These are phyloP conservation scores for Oryzias melastigma DNA, from an alignment of 2,113 vertebrate genomes.

Conservation along the genomic window DNA sequence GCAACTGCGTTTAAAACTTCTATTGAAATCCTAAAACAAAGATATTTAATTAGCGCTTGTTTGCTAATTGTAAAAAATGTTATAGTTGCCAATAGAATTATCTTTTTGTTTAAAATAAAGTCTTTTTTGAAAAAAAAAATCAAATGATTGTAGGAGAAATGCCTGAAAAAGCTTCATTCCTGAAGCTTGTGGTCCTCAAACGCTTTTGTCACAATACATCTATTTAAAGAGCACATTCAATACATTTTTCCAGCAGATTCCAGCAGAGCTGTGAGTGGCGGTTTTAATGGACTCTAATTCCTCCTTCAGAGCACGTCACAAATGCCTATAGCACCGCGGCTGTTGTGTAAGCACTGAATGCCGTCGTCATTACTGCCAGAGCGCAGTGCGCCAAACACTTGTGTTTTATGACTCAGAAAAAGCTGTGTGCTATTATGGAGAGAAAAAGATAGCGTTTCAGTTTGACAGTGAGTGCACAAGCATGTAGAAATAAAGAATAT, in stretches of 20 bases:
- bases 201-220: conserved; percentile 65
- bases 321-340: conserved; percentile 36
- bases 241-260: conserved; percentile 16
- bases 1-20: not conserved
- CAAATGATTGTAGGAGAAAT: conserved; percentile 46
- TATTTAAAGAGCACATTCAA: conserved; percentile 58
- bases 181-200: conserved; percentile 40
- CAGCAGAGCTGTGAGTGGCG: conserved; percentile 14
- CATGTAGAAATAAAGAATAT: conserved; percentile 11
- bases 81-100: not conserved
- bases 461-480: conserved; percentile 42
- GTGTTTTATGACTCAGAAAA: conserved; percentile 58
- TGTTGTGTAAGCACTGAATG: conserved; percentile 63
- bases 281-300: conserved; percentile 65
- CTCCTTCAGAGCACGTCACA: conserved; percentile 59
- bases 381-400: conserved; percentile 50
- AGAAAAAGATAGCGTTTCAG: conserved; percentile 50
- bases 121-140: conserved; percentile 23
- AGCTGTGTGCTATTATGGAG: conserved; percentile 28
- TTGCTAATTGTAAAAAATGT: not conserved
- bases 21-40: not conserved
- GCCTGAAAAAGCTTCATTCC: conserved; percentile 16
- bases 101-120: no score
- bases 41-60: not conserved
- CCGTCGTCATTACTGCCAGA: conserved; percentile 53